Evolutionary conservation across 2,797 vertebrate species (phyloP).

Genomic region (Phoebastria nigripes): DNA sequence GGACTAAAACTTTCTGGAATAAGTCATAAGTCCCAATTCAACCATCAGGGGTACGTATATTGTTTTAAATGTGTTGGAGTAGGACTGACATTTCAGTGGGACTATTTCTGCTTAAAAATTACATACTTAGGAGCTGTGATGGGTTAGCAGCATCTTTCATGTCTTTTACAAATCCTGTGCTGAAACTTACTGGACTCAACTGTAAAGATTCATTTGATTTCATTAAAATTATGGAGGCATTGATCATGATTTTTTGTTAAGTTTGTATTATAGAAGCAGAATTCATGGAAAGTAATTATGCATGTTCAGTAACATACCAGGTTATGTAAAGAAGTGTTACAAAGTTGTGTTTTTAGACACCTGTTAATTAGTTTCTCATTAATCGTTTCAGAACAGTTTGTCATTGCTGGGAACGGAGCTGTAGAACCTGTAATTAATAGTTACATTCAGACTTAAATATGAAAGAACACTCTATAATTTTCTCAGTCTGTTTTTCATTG

Average conservation of each 20-base stretch:
- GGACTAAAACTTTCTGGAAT: neutral
- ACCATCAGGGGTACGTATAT: accelerated
- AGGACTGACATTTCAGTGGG: neutral
- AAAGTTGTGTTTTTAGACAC: neutral
- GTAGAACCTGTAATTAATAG: neutral
- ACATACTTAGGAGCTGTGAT: neutral
- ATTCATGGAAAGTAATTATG: neutral
- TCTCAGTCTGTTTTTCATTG: neutral
- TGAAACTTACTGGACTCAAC: accelerated
- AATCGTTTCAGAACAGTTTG: neutral
- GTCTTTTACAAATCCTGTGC: neutral
- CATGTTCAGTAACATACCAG: neutral
- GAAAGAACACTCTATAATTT: neutral
- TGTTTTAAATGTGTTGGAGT: neutral
- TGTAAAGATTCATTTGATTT: neutral
- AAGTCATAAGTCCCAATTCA: neutral
- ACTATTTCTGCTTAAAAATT: neutral
- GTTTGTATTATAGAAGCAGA: neutral
- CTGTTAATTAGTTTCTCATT: neutral
- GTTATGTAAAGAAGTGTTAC: neutral
- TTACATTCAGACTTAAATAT: neutral
- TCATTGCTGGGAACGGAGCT: neutral
- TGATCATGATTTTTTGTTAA: neutral
- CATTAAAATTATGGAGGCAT: neutral
- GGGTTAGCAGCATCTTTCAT: neutral